phyloP scores from a whole-genome alignment of 2,113 vertebrate species.

The Ptychochromis oligacanthus region DNA sequence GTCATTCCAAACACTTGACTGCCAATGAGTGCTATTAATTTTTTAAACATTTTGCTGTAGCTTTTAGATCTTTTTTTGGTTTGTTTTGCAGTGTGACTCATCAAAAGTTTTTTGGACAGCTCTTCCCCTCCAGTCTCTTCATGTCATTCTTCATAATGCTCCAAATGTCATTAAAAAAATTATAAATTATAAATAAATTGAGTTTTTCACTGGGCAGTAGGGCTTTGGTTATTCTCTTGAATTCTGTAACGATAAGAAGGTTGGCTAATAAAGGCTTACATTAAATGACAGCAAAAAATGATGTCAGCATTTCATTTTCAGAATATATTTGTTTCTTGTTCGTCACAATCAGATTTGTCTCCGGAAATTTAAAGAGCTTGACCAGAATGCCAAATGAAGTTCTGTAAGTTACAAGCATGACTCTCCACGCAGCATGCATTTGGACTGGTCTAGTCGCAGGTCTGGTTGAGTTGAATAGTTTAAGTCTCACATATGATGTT shows the following conservation, averaged over 20 bases:
- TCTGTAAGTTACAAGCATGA: background rate
- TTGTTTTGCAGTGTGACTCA: background rate
- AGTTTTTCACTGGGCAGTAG: background rate
- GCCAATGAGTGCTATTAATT: background rate
- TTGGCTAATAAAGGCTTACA: background rate
- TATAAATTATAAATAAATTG: too few species aligned
- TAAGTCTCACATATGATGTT: background rate
- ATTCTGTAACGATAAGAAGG: background rate
- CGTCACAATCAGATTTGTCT: background rate
- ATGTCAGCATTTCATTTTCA: background rate
- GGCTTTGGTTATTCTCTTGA: background rate
- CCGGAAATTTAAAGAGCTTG: background rate
- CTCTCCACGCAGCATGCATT: background rate
- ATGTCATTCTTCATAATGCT: background rate
- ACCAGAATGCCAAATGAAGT: background rate
- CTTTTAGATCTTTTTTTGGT: background rate
- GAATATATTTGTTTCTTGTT: background rate
- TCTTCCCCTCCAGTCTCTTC: background rate
- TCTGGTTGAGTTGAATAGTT: background rate
- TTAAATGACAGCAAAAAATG: too few species aligned
- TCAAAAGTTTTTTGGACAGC: background rate
- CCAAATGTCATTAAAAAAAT: background rate
- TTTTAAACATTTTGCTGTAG: background rate
- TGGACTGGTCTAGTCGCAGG: background rate
- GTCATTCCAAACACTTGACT: background rate